A percentile compares a stretch with the other conserved stretches of the same genome.
Conservation (phyloP, 92 coral and sea anemone genomes). For the Palythoa grandiflora region DNA sequence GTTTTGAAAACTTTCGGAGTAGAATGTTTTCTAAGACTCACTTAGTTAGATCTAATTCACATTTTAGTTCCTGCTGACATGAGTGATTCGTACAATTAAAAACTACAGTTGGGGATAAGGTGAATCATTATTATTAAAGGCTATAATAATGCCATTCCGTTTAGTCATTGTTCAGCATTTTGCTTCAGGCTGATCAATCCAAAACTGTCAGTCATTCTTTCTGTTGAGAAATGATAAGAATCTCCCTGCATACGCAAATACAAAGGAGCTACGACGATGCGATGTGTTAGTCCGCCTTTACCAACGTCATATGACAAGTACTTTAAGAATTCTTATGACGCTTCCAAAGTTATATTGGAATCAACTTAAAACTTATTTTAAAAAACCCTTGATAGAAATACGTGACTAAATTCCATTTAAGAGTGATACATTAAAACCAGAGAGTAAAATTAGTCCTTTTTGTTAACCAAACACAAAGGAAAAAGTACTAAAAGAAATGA, state of each 20-base stretch:
- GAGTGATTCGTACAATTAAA: constrained; percentile 24
- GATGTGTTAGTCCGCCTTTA: neutral
- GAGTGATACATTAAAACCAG: constrained; percentile 28
- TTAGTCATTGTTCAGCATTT: constrained; percentile 15
- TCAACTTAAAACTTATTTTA: neutral
- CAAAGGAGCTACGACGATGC: neutral
- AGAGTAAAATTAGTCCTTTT: neutral
- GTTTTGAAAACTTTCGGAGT: neutral
- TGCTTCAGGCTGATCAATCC: constrained; percentile 29
- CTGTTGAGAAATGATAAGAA: constrained; percentile 24
- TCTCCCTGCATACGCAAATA: constrained; percentile 23
- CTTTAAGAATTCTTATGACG: neutral
- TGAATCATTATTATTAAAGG: constrained; percentile 43
- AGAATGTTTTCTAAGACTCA: neutral
- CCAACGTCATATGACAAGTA: constrained; percentile 45
- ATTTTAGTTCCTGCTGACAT: neutral
- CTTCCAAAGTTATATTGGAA: constrained; percentile 33
- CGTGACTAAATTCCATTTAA: constrained; percentile 28
- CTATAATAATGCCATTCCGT: constrained; percentile 52
- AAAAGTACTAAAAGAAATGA: constrained; percentile 6
- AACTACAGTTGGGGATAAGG: constrained; percentile 6
- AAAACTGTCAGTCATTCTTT: constrained; percentile 42
- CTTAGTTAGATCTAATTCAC: neutral
- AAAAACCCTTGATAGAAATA: constrained; percentile 1
- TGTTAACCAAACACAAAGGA: constrained; percentile 11